These are phyloP conservation scores for Falco columbarius DNA, from an alignment of 2,797 vertebrate species.

Conservation along the genomic window DNA sequence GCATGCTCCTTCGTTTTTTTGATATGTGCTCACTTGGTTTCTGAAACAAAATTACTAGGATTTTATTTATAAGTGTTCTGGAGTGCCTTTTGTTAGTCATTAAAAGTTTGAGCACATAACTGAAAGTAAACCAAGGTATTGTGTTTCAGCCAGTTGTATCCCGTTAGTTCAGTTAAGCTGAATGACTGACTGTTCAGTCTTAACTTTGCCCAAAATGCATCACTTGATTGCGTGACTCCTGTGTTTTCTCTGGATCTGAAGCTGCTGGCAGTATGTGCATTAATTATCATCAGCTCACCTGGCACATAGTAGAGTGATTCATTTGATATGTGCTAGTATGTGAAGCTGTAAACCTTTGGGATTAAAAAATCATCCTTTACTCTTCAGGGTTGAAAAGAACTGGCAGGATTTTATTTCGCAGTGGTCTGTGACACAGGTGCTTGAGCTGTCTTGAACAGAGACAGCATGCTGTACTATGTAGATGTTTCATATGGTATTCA, in stretches of 20 bases:
- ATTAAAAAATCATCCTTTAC: neutral
- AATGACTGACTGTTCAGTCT: neutral
- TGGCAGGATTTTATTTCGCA: neutral
- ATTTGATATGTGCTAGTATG: neutral
- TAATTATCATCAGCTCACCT: neutral
- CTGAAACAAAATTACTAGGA: neutral
- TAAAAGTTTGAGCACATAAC: neutral
- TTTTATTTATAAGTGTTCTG: neutral
- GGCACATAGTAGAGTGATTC: neutral
- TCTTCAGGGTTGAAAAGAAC: neutral
- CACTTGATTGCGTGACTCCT: fast-evolving
- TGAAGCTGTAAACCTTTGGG: neutral
- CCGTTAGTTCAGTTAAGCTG: neutral
- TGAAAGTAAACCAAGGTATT: neutral
- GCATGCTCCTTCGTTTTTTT: neutral
- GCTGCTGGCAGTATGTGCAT: neutral
- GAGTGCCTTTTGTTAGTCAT: neutral
- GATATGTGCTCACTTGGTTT: neutral
- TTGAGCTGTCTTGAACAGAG: neutral
- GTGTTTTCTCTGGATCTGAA: neutral
- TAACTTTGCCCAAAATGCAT: neutral
- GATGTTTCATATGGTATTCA: neutral
- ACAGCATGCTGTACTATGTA: neutral
- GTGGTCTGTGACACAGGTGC: neutral
- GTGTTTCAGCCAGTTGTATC: neutral